These are phyloP conservation scores for Hiodon alosoides DNA, from an alignment of 2,113 vertebrate genomes.

Conservation along the genomic window DNA sequence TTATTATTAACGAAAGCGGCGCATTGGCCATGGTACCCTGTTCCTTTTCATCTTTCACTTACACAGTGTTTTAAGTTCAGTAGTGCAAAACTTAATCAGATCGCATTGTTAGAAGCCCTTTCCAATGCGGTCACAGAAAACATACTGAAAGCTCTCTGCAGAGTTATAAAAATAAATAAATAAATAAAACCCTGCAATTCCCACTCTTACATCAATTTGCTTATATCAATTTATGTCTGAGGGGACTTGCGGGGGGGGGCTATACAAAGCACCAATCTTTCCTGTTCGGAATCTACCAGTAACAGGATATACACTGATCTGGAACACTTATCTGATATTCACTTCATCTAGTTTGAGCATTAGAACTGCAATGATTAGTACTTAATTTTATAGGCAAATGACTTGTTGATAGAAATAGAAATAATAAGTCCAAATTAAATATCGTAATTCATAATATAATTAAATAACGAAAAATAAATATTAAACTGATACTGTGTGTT, in stretches of 20 bases:
- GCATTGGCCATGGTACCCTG: background rate
- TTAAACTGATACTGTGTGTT: too few species aligned
- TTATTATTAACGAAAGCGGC: background rate
- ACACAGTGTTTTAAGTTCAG: background rate
- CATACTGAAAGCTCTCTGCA: too few species aligned
- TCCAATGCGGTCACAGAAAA: background rate
- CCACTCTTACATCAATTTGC: conserved; percentile 40
- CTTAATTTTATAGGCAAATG: too few species aligned
- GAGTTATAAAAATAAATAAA: too few species aligned
- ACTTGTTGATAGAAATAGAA: too few species aligned
- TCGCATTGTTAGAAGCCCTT: background rate
- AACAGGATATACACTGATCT: conserved; percentile 44
- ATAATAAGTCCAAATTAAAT: too few species aligned
- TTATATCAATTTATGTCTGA: conserved; percentile 21
- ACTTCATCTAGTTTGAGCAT: background rate
- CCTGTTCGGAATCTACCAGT: conserved; percentile 42
- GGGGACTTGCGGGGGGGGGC: conserved; percentile 29
- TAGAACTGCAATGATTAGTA: too few species aligned
- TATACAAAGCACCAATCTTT: conserved; percentile 31
- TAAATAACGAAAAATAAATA: too few species aligned
- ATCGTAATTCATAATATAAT: too few species aligned
- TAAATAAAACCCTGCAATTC: too few species aligned
- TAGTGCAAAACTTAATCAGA: background rate
- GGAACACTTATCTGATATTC: conserved; percentile 30
- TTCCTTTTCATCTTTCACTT: background rate